Conservation (phyloP, 2,113 vertebrate genomes). For the Neogobius melanostomus region DNA sequence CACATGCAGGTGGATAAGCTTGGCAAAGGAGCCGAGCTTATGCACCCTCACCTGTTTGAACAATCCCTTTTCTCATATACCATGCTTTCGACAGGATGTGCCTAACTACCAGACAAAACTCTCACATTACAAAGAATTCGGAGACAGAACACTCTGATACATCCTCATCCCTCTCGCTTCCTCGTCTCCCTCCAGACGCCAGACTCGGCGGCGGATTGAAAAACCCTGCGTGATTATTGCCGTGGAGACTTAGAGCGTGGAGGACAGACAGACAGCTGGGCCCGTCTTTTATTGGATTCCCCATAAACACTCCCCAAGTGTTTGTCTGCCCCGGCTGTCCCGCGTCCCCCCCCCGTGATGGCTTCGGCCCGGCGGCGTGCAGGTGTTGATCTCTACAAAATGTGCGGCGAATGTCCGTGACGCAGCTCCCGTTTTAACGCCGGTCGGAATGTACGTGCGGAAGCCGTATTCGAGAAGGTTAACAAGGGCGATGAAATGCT, state of each 20-base stretch:
- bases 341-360: constrained; percentile 31
- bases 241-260: constrained; percentile 11
- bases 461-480: neutral
- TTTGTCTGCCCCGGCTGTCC: constrained; percentile 38
- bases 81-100: neutral
- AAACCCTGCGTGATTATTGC: constrained; percentile 27
- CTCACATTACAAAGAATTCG: neutral
- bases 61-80: neutral
- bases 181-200: constrained; percentile 11
- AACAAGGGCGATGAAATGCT: neutral
- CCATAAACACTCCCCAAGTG: constrained; percentile 47
- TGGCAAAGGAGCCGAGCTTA: neutral
- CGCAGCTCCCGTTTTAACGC: constrained; percentile 50
- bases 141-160: neutral
- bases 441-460: constrained; percentile 1
- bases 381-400: constrained; percentile 51
- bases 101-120: neutral
- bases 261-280: constrained; percentile 48
- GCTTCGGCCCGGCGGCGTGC: constrained; percentile 31
- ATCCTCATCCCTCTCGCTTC: neutral
- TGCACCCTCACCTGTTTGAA: neutral
- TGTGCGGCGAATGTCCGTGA: constrained; percentile 39
- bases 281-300: constrained; percentile 52
- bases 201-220: constrained; percentile 9
- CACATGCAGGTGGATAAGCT: neutral